A percentile compares a stretch with the other conserved stretches of the same genome.
These are phyloP conservation scores for Ennomos erosarius DNA, from an alignment of 2,888 invertebrate species.

Conservation along the genomic window DNA sequence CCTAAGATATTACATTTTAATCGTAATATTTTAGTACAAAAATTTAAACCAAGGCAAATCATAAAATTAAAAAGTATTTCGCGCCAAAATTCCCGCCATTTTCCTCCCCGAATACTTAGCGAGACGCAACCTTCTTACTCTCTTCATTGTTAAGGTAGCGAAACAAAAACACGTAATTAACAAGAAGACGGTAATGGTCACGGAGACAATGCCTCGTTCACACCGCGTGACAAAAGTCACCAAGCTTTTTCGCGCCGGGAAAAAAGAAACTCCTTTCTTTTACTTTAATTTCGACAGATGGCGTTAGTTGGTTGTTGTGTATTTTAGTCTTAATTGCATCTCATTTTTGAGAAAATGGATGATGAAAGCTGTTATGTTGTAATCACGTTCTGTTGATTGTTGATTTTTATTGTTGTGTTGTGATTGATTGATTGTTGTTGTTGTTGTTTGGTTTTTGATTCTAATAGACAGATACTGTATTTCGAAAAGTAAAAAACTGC, in stretches of 20 bases:
- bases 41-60: too few relatives aligned
- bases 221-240: slow-evolving; percentile 34
- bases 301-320: slow-evolving; percentile 28
- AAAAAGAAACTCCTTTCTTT: slow-evolving; percentile 30
- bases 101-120: slow-evolving; percentile 15
- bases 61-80: slow-evolving; percentile 1
- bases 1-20: too few relatives aligned
- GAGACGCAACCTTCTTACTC: slow-evolving; percentile 27
- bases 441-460: too few relatives aligned
- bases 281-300: slow-evolving; percentile 37
- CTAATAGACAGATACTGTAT: too few relatives aligned
- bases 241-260: slow-evolving; percentile 26
- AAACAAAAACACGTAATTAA: slow-evolving; percentile 46
- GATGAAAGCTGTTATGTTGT: too few relatives aligned
- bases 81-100: slow-evolving; percentile 10
- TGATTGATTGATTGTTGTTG: too few relatives aligned
- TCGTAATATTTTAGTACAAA: too few relatives aligned
- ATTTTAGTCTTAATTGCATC: slow-evolving; percentile 11
- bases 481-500: too few relatives aligned
- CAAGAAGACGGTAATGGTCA: slow-evolving; percentile 42
- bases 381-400: too few relatives aligned
- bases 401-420: too few relatives aligned
- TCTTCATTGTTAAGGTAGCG: slow-evolving; percentile 34
- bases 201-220: slow-evolving; percentile 38
- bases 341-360: slow-evolving; percentile 7